These are phyloP conservation scores for Ptilorrhoa leucosticta DNA, from an alignment of 2,113 vertebrate genomes.

Conservation along the genomic window DNA sequence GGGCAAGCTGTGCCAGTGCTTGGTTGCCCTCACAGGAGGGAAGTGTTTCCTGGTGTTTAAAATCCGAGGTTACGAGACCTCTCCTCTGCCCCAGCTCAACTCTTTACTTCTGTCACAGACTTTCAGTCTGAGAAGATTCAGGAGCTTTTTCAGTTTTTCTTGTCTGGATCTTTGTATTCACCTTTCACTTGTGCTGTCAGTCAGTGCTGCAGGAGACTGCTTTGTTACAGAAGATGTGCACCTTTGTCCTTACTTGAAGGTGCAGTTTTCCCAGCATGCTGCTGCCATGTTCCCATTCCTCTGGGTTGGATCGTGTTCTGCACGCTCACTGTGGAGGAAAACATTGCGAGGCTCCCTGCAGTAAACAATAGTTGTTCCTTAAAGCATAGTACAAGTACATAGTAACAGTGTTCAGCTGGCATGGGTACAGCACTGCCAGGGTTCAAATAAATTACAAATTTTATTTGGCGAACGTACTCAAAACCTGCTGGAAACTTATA, in stretches of 20 bases:
- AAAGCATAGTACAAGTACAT: neutral
- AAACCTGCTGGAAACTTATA: neutral
- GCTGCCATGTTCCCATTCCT: accelerated
- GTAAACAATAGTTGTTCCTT: neutral
- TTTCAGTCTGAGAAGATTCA: neutral
- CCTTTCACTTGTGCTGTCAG: neutral
- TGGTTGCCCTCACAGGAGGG: neutral
- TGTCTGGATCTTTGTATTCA: neutral
- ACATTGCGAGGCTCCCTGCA: neutral
- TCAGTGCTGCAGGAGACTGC: neutral
- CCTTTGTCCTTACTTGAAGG: neutral
- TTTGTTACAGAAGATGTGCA: neutral
- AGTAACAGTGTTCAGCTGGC: neutral
- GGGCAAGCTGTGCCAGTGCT: neutral
- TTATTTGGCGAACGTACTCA: neutral
- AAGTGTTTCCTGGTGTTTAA: neutral
- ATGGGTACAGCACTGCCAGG: neutral
- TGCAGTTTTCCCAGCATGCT: accelerated
- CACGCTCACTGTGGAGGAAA: neutral
- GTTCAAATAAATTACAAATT: neutral
- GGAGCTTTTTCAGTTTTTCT: neutral
- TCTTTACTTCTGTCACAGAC: neutral
- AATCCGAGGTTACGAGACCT: neutral
- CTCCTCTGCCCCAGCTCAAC: neutral
- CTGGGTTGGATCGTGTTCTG: neutral